Base-by-base conservation (phyloP, 1,140 invertebrate genomes). In the Scaptomyza montana region DNA sequence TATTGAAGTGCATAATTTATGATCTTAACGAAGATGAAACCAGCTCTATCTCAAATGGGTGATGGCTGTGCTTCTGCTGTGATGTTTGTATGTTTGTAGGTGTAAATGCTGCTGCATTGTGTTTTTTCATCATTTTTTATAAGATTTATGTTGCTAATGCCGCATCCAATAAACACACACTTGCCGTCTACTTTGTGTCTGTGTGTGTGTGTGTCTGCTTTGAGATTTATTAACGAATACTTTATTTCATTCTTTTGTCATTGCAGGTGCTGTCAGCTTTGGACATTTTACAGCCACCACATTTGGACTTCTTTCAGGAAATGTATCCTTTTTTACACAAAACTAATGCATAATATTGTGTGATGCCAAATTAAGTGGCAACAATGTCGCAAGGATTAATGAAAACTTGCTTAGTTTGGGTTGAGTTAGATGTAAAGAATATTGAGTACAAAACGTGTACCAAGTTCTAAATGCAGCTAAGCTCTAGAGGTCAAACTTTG, bases 301-400 rank as follows among this genome's bases (percentile, higher is more conserved):
- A 98, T 93, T 95, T 99, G 93, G 98, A 99, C 94, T 98, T 98
- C 94, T 99, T 99, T 94, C 97, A 99, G 94, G 98, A 99, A 96
- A 98, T 99, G 97, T 99, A 98, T 98, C 96, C 97, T 98, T 98
- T 97, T 94, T 75, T 7, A 60, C 19, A 75, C 50, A 57, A 57
- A 28, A 28, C 41, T 43, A 43, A 30, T 1, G 13, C 3, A 2
- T n/a, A 43, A 13, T 0, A n/a, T n/a, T 50, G 47, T 5, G 21
- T 4, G 5, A 12, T 28, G 21, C 4, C 2, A 60, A 21, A 47
- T 33, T 33, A 49, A 19, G 6, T 28, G 10, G 43, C 49, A 28
- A 30, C 36, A 36, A n/a, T 33, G n/a, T 13, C 10, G 21, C 36
- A 25, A 8, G 2, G 45, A 7, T 7, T 19, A 2, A 6, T 12